Percentiles rank a stretch among this genome's conserved stretches.
Conservation (phyloP, 2,888 invertebrate species). For the Athrips mouffetella region DNA sequence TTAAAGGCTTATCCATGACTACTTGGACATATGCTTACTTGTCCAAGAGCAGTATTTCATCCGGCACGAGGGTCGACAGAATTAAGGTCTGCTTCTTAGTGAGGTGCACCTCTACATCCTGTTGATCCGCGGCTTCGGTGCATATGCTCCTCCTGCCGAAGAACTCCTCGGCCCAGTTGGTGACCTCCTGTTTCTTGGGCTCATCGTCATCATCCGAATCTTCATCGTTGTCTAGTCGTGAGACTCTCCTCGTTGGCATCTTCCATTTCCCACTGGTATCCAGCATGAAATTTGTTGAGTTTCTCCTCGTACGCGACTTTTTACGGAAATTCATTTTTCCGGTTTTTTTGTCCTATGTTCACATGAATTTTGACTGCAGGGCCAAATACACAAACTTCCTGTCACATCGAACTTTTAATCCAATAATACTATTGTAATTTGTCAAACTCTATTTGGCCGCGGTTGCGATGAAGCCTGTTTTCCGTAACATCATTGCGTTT, state of each 20-base stretch:
- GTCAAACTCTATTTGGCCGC: constrained; percentile 1
- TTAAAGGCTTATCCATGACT: not conserved
- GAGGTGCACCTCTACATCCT: constrained; percentile 66
- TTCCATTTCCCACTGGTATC: constrained; percentile 55
- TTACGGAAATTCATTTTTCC: constrained; percentile 59
- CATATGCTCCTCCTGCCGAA: constrained; percentile 45
- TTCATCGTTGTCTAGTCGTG: constrained; percentile 39
- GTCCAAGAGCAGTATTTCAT: constrained; percentile 70
- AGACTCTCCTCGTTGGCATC: constrained; percentile 40
- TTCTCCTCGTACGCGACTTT: constrained; percentile 45
- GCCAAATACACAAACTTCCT: constrained; percentile 1
- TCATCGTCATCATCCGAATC: constrained; percentile 23
- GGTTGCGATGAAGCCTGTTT: not conserved
- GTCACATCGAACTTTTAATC: constrained; percentile 39
- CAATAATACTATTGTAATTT: not conserved
- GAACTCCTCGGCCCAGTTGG: constrained; percentile 61
- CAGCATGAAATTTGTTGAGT: constrained; percentile 45
- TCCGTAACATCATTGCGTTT: not conserved
- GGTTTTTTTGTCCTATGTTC: constrained; percentile 10
- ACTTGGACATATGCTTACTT: constrained; percentile 38
- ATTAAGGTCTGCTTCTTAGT: constrained; percentile 69
- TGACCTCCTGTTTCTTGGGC: constrained; percentile 25
- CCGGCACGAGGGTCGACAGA: constrained; percentile 75
- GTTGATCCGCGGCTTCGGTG: constrained; percentile 44
- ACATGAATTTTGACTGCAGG: constrained; percentile 42